Base-by-base conservation (phyloP, 1,140 invertebrate genomes). In the Drosophila asahinai region DNA sequence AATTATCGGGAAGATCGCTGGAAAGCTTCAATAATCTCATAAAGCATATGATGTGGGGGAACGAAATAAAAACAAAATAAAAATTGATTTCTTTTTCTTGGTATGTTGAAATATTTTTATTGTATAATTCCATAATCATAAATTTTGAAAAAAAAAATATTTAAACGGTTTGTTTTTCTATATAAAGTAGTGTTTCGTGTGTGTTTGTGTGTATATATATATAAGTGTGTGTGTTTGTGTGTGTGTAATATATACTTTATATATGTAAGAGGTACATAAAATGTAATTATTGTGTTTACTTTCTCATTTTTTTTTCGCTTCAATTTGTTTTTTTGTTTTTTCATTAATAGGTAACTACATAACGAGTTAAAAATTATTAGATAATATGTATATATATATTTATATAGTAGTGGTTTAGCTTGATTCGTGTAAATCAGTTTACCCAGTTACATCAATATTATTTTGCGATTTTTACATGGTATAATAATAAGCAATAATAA, bases 41-140 rank as follows among this genome's bases (percentile, higher is more conserved):
- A 38, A 71, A 42, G 8, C 36, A 30, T 38, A 58, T 40, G 40
- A 33, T 33, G 8, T 33, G 30, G 30, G 19, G 19, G 19, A 22
- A 2, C 0, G 12, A 77, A 70, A 81, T 60, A 80, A 83, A 70
- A 71, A 86, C 45, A 74, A 77, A 77, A 52, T 30, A 11, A 61
- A 58, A 80, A 59, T 65, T 45, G 45, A 66, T 55, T 81, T 68
- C 55, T 80, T 86, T 80, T 86, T 80, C 83, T 73, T 87, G 80
- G 83, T 86, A 86, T 89, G 81, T 89, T 89, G 80, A 87, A 87
- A 83, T 87, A 91, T 73, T 73, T 81, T 83, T 91, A 86, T 91
- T 91, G 74, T 81, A 74, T 83, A 80, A 77, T 80, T 83, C 72
- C 62, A 80, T 87, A 83, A 81, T 84, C 75, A 91, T 80, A 82